Evolutionary conservation across 2,888 invertebrate genomes (phyloP).

Genomic region (Chouioia cunea): DNA sequence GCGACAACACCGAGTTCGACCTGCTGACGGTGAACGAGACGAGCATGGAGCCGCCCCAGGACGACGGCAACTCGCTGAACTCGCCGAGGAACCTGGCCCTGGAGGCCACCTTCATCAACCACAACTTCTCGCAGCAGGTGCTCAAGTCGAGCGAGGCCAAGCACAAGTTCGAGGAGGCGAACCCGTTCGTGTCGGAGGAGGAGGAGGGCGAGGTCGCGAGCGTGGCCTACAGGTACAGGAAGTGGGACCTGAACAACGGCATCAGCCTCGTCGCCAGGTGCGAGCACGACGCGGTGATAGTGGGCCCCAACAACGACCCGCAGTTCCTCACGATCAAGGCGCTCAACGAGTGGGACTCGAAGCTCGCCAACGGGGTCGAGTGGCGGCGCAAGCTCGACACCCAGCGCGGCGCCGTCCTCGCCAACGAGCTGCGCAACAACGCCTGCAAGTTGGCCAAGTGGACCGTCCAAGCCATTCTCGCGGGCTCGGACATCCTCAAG

Average conservation of each 20-base stretch:
- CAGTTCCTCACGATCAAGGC: conserved; percentile 97
- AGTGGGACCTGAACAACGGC: conserved; percentile 95
- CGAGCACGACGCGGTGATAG: conserved; percentile 96
- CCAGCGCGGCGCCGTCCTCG: conserved; percentile 97
- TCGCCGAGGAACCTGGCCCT: conserved; percentile 95
- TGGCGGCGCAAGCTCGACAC: conserved; percentile 98
- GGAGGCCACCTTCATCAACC: conserved; percentile 99
- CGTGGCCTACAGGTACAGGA: conserved; percentile 96
- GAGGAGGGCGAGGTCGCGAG: conserved; percentile 95
- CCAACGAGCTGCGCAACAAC: conserved; percentile 98
- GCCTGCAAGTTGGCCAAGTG: conserved; percentile 99
- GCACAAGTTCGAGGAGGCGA: conserved; percentile 89
- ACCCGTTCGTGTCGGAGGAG: conserved; percentile 94
- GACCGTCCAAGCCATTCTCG: conserved; percentile 95
- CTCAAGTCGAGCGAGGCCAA: conserved; percentile 82
- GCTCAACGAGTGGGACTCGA: conserved; percentile 99
- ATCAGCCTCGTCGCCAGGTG: conserved; percentile 92
- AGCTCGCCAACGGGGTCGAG: conserved; percentile 95
- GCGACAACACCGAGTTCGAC: conserved; percentile 98
- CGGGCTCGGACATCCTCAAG: conserved; percentile 97
- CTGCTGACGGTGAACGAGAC: conserved; percentile 98
- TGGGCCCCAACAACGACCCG: conserved; percentile 87
- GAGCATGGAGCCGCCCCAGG: conserved; percentile 96
- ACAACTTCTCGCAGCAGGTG: conserved; percentile 99
- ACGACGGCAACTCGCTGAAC: conserved; percentile 95